Evolutionary conservation across 2,888 invertebrate species (phyloP).

Genomic region (Leucophora obtusa): DNA sequence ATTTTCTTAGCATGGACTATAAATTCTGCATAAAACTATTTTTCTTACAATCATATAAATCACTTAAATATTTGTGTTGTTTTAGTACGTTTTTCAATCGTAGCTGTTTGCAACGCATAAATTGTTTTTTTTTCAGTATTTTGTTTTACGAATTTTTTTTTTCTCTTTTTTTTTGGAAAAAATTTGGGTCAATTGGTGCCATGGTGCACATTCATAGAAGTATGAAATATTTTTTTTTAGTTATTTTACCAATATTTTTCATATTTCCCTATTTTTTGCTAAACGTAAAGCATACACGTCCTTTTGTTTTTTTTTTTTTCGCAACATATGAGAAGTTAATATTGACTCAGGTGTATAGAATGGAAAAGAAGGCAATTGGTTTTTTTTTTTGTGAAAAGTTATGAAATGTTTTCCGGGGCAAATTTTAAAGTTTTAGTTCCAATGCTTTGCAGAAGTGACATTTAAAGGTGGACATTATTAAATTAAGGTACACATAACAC

Average conservation of each 20-base stretch:
- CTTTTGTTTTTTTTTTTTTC: constrained; percentile 3
- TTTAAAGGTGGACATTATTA: no score
- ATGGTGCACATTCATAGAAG: constrained; percentile 31
- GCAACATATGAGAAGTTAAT: constrained; percentile 26
- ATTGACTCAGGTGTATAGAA: constrained; percentile 46
- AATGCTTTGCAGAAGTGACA: no score
- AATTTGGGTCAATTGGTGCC: constrained; percentile 63
- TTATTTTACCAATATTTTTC: constrained; percentile 7
- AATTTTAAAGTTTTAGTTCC: background rate
- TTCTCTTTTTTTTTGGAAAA: background rate
- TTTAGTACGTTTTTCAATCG: constrained; percentile 1
- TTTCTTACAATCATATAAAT: constrained; percentile 34
- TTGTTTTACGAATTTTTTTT: constrained; percentile 11
- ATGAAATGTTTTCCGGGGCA: background rate
- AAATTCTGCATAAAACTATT: constrained; percentile 31
- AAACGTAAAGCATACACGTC: constrained; percentile 30
- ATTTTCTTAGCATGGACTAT: constrained; percentile 40
- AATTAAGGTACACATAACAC: no score
- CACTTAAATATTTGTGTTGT: constrained; percentile 20
- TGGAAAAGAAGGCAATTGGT: background rate
- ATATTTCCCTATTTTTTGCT: constrained; percentile 11
- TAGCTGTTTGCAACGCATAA: constrained; percentile 5
- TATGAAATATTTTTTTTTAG: constrained; percentile 9
- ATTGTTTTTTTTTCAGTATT: background rate
- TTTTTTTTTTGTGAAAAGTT: background rate